Conservation (phyloP, 1,140 invertebrate genomes). For the Bilobella aurantiaca region DNA sequence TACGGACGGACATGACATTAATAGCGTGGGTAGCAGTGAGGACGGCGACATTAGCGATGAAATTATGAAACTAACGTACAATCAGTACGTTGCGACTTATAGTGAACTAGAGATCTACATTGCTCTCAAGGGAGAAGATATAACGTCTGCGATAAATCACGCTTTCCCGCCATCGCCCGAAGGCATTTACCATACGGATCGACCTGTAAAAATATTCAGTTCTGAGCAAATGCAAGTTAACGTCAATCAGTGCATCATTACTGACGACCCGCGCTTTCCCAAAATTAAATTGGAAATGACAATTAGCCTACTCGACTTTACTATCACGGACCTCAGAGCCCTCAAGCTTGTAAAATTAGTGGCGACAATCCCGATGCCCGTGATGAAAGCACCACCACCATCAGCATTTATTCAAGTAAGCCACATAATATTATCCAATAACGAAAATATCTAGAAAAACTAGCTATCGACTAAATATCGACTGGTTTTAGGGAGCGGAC, state of each 20-base stretch:
- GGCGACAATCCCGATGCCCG: neutral
- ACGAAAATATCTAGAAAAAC: no score
- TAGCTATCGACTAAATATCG: no score
- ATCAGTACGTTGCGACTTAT: neutral
- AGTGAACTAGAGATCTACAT: neutral
- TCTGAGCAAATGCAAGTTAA: neutral
- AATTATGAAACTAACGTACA: neutral
- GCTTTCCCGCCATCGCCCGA: neutral
- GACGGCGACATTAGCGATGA: neutral
- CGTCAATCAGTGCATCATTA: constrained; percentile 3
- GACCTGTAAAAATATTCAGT: neutral
- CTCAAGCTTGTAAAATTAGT: neutral
- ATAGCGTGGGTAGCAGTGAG: neutral
- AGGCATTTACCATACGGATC: neutral
- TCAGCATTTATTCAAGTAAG: neutral
- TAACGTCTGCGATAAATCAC: neutral
- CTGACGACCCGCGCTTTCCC: constrained; percentile 2
- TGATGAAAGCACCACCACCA: neutral
- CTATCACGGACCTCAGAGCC: neutral
- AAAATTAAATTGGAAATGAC: neutral
- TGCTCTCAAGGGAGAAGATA: neutral
- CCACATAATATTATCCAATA: no score
- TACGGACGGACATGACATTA: neutral
- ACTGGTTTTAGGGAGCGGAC: no score
- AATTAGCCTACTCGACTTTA: neutral